Conservation (phyloP, 1,140 invertebrate genomes). For the Heliconius melpomene region DNA sequence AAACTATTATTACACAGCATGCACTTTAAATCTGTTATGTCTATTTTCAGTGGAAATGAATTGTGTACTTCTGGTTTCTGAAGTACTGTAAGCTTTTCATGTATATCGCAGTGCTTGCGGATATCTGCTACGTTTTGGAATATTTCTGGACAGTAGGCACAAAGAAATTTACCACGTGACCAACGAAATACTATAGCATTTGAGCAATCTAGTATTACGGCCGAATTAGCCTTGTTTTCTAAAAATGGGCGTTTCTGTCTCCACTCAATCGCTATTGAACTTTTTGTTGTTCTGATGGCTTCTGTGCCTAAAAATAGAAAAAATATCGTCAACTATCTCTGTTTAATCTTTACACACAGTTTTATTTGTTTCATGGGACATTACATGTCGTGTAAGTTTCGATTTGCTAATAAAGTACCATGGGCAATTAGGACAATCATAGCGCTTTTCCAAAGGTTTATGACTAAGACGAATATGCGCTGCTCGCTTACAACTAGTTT, state of each 20-base stretch:
- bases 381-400: constrained; percentile 52
- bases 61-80: constrained; percentile 48
- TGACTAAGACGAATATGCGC: constrained; percentile 52
- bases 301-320: constrained; percentile 61
- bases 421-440: constrained; percentile 53
- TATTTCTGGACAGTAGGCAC: constrained; percentile 56
- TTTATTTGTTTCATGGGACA: constrained; percentile 43
- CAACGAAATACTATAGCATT: constrained; percentile 62
- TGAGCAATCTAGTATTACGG: constrained; percentile 57
- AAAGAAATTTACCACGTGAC: constrained; percentile 59
- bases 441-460: constrained; percentile 48
- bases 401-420: constrained; percentile 50
- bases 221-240: constrained; percentile 58
- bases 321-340: constrained; percentile 18
- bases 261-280: constrained; percentile 48
- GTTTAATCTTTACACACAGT: constrained; percentile 25
- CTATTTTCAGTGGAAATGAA: constrained; percentile 55
- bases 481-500: constrained; percentile 60
- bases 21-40: constrained; percentile 58
- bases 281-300: constrained; percentile 30
- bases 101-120: constrained; percentile 45
- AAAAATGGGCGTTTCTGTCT: constrained; percentile 48
- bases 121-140: constrained; percentile 48
- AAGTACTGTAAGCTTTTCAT: constrained; percentile 54
- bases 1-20: constrained; percentile 45